Base-by-base conservation (phyloP, 2,888 invertebrate genomes). In the Linnaemya vulpina region DNA sequence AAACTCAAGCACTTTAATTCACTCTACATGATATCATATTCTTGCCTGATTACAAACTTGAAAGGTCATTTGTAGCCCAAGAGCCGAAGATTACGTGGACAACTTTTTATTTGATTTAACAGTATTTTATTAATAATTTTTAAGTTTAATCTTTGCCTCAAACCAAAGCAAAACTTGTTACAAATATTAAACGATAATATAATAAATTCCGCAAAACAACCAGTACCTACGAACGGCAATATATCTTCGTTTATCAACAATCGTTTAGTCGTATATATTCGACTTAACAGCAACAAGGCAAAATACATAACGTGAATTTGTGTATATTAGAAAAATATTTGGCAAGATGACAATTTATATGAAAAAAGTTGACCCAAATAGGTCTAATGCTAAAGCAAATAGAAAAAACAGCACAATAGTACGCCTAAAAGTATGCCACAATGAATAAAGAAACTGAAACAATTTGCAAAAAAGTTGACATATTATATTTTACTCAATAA, bases 311-410 rank as follows among this genome's bases (percentile, higher is more conserved):
- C 13, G 20, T 62, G 35, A 35, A 22, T 1, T 20, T 38, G 15
- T 68, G 22, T 22, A 25, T 35, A 38, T 35, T 20, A 11, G 10
- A 38, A 49, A 46, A 65, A 25, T 20, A 43, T 71, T 76, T 79
- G 84, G 84, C 84, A 84, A 65, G 20, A 70, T 84, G 75, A 71
- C 84, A 84, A 80, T 22, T 79, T 65, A 8, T 71, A 5, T 60
- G 9, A 35, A 58, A 71, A 43, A 60, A 63, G 67, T 51, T 84
- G 75, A 71, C 84, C 84, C 53, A 80, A 84, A 84, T 76, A 30
- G 1, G 55, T 8, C 3, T 43, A 51, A 38, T 38, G 38, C 22
- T 20, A 53, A 30, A 63, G 20, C 25, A 58, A 40, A 46, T 9
- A 25, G 38, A 78, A 40, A 46, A 30, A 25, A 0, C 3, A 35